phyloP scores from a whole-genome alignment of 2,888 invertebrate genomes.

The Hypselothyrea guttata region DNA sequence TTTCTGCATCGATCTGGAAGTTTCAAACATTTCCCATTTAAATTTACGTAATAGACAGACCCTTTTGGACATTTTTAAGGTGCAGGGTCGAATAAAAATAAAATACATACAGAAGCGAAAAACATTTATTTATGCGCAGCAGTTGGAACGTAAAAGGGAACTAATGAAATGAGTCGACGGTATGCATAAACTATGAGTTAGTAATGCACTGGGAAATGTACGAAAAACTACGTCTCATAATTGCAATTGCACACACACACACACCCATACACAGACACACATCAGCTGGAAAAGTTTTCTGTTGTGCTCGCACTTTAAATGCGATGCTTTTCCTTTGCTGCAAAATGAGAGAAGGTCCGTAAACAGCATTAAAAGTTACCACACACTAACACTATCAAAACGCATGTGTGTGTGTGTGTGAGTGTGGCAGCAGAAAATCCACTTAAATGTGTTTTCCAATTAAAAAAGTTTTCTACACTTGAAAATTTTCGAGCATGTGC shows the following conservation, averaged over 20 bases:
- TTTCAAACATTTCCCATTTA: too few species aligned
- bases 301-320: conserved; percentile 51
- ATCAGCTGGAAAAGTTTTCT: conserved; percentile 31
- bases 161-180: conserved; percentile 70
- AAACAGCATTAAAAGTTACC: conserved; percentile 70
- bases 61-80: too few species aligned
- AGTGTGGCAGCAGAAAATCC: conserved; percentile 56
- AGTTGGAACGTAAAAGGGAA: conserved; percentile 34
- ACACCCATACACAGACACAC: conserved; percentile 26
- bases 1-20: too few species aligned
- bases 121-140: conserved; percentile 55
- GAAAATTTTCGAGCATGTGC: conserved; percentile 75
- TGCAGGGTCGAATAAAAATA: too few species aligned
- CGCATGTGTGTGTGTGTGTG: conserved; percentile 9
- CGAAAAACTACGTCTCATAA: conserved; percentile 40
- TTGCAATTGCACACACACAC: conserved; percentile 51
- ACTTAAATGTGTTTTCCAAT: conserved; percentile 79
- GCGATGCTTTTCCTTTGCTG: conserved; percentile 49
- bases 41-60: too few species aligned
- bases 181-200: conserved; percentile 71
- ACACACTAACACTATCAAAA: conserved; percentile 13
- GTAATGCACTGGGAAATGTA: conserved; percentile 65
- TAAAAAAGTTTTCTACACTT: conserved; percentile 76
- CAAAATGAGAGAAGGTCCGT: conserved; percentile 2
- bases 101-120: conserved; percentile 13